Percentiles rank a stretch among this genome's conserved stretches.
phyloP scores from a whole-genome alignment of 2,888 invertebrate species.

The Pecten maximus region DNA sequence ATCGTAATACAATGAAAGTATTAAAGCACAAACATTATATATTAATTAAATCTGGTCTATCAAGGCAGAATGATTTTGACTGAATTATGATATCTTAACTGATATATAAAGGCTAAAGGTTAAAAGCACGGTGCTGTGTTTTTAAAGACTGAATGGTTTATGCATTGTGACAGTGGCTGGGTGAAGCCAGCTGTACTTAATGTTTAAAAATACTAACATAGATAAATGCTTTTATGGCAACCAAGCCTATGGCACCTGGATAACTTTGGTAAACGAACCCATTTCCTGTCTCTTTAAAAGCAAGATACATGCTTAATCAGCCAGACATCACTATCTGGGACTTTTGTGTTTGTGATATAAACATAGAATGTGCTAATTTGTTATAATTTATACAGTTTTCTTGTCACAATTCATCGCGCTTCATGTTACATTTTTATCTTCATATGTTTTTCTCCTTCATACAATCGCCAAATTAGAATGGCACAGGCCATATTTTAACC shows the following conservation, averaged over 20 bases:
- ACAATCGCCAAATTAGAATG: no score
- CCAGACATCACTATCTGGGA: not conserved
- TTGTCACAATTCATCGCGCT: not conserved
- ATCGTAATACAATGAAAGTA: no score
- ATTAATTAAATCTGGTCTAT: not conserved
- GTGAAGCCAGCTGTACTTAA: no score
- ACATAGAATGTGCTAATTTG: not conserved
- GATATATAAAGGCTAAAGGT: not conserved
- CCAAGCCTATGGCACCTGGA: not conserved
- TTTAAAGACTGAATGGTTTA: no score
- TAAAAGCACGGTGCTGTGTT: no score
- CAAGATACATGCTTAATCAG: not conserved
- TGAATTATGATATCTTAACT: not conserved
- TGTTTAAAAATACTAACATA: not conserved
- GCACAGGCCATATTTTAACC: no score
- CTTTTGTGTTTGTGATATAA: not conserved
- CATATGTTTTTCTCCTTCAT: not conserved
- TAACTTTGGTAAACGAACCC: not conserved
- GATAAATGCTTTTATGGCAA: not conserved
- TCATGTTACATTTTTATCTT: not conserved
- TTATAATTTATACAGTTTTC: not conserved
- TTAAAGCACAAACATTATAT: not conserved
- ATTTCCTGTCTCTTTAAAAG: not conserved
- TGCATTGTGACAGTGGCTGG: no score
- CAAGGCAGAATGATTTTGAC: not conserved